Base-by-base conservation (phyloP, 2,888 invertebrate genomes). In the Vanessa cardui region DNA sequence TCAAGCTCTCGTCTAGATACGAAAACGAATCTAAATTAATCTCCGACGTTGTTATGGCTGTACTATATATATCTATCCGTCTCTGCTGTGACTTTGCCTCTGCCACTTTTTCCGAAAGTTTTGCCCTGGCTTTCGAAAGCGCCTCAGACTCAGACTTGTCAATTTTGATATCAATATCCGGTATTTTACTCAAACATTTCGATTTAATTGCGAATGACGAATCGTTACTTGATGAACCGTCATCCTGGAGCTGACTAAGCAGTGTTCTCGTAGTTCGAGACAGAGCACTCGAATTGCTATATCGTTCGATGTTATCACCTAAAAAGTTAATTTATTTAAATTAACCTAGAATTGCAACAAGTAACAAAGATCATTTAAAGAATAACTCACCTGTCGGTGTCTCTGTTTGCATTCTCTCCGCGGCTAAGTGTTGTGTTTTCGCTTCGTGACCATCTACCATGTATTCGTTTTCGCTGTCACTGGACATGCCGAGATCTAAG, bases 1-100 rank as follows among this genome's bases (percentile, higher is more conserved):
- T 81, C 83, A 93, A 85, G 61, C 88, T 85, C 74, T 92, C 93
- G 72, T 94, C 92, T 71, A 93, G 79, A 76, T 94, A 94, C 72
- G 93, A 88, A 78, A 93, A 93, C 78, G 92, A 89, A 72, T 94
- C 93, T 73, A 94, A 80, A 76, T 93, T 92, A 59, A 94, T 93
- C 59, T 93, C 93, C 1, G 93, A 84, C 50, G 93, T 86, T 56
- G 89, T 90, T 68, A 94, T 88, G 50, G 93, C 93, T 26, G 93
- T 92, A 72, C 92, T 93, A 79, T 94, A 94, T 44, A 94, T 86
- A 77, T 94, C 94, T 83, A 93, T 89, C 75, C 92, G 80, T 73
- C 87, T 88, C 79, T 86, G 90, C 72, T 85, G 88, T 65, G 90
- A 90, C 67, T 81, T 86, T 62, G 86, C 87, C 71, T 90, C 90